Evolutionary conservation across 2,113 vertebrate genomes (phyloP), one percentile per base, ranked within the genome.

Genomic region (Polyodon spathula): DNA sequence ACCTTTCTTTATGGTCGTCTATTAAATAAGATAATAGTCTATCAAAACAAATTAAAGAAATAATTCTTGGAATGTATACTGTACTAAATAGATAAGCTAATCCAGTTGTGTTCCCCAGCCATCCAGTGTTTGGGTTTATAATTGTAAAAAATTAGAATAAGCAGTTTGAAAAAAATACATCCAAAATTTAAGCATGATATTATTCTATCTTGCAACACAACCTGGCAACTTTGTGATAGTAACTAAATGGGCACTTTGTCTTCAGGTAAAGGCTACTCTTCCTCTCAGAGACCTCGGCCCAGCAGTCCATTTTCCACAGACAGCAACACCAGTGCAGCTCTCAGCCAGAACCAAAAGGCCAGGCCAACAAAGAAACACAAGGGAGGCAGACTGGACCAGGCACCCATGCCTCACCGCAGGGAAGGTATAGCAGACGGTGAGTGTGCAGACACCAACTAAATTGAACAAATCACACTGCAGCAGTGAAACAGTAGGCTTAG

Each of bases 271-370:
- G 83, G 84, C 73, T 90, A 92, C 73, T 79, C 79, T 59, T 83
- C 85, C 46, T 86, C 86, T 78, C 93, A 95, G 72, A 88, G 92
- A 72, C 89, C 87, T 71, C 87, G 88, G 56, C 96, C 96, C 8
- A 86, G 85, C 79, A 99, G 96, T 73, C 96, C 94, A 6, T 98
- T 98, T 83, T 98, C 96, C 76, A 90, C 90, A 66, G 93, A 97
- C 73, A 91, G 93, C 86, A 97, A 86, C 75, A 88, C 88, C 70
- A 84, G 84, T 84, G 77, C 77, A 77, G 89, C 82, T 78, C 82
- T 93, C 78, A 97, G 73, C 81, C 82, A 93, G 73, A 92, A 85
- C 66, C 94, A 95, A 84, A 91, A 90, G 80, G 90, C 87, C 0
- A 75, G 94, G 72, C 91, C 93, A 63, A 82, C 90, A 17, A 94